Evolutionary conservation across 1,140 invertebrate genomes (phyloP), one percentile per base, ranked within the genome.

Genomic region (Cepaea nemoralis): DNA sequence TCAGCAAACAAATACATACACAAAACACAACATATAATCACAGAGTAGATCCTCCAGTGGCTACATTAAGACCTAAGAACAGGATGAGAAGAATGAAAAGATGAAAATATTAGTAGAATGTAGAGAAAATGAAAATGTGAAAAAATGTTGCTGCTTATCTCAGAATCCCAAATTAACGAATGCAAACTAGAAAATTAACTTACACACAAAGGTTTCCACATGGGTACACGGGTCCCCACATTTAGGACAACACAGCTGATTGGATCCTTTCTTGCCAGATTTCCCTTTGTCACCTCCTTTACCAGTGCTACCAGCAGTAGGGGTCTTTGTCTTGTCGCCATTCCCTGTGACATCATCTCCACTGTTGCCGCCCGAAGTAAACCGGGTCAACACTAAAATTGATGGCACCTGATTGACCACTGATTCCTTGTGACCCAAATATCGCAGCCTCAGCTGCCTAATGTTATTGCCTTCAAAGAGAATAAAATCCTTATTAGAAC

Each of bases 161-260:
- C n/a, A n/a, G n/a, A n/a, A n/a, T n/a, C n/a, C n/a, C n/a, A n/a
- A n/a, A n/a, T n/a, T n/a, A n/a, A n/a, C n/a, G n/a, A n/a, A n/a
- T n/a, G n/a, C n/a, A n/a, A n/a, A n/a, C n/a, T 55, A 55, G 50
- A 5, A 22, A 55, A 55, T 55, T 55, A 55, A 93, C 94, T 94
- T 92, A 94, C 97, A 97, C 85, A 98, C 96, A 93, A 98, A 98
- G 12, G 97, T 98, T 92, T 98, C 97, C 76, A 98, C 97, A 92
- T 98, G 96, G 22, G 96, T 97, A 92, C 97, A 98, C 76, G 97
- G 96, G 92, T 97, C 97, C 0, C 97, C 97, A 92, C 97, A 99
- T 92, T 98, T 98, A 12, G 97, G 97, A 91, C 97, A 98, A 35
- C 94, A 94, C 0, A 96, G 92, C 6, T 95, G 94, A 83, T 93